These are phyloP conservation scores for Caenorhabditis wallacei DNA, from an alignment of 2,888 invertebrate genomes.

Conservation along the genomic window DNA sequence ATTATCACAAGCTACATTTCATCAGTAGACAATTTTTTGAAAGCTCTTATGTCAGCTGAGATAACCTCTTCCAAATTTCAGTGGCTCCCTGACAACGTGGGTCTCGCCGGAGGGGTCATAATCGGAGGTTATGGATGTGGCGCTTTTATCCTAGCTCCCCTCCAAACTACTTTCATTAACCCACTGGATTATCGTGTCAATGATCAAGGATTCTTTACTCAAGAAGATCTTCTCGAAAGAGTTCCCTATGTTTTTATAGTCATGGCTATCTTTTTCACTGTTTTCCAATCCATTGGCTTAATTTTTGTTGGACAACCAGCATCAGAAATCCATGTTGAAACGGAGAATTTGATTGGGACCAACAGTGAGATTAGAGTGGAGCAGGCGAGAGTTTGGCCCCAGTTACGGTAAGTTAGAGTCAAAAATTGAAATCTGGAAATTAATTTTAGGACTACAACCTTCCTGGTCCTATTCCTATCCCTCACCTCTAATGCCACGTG, in stretches of 20 bases:
- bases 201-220: slow-evolving; percentile 78
- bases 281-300: slow-evolving; percentile 77
- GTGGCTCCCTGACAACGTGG: slow-evolving; percentile 82
- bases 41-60: too few relatives aligned
- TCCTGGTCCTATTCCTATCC: slow-evolving; percentile 76
- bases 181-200: slow-evolving; percentile 78
- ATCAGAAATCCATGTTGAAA: slow-evolving; percentile 55
- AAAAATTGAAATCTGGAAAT: too few relatives aligned
- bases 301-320: slow-evolving; percentile 76
- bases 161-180: slow-evolving; percentile 79
- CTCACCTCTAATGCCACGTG: slow-evolving; percentile 78
- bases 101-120: slow-evolving; percentile 84
- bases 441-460: slow-evolving; percentile 73
- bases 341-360: slow-evolving; percentile 54
- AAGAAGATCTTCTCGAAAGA: slow-evolving; percentile 79
- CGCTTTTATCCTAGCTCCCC: slow-evolving; percentile 66
- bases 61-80: slow-evolving; percentile 67
- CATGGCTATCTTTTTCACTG: slow-evolving; percentile 75
- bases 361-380: slow-evolving; percentile 55
- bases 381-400: slow-evolving; percentile 56
- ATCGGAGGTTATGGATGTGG: slow-evolving; percentile 84
- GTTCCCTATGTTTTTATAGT: slow-evolving; percentile 80
- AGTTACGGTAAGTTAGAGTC: slow-evolving; percentile 54
- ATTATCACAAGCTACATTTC: not conserved
- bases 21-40: not conserved